Conservation (phyloP, 2,797 vertebrate species). For the Taeniopygia guttata region DNA sequence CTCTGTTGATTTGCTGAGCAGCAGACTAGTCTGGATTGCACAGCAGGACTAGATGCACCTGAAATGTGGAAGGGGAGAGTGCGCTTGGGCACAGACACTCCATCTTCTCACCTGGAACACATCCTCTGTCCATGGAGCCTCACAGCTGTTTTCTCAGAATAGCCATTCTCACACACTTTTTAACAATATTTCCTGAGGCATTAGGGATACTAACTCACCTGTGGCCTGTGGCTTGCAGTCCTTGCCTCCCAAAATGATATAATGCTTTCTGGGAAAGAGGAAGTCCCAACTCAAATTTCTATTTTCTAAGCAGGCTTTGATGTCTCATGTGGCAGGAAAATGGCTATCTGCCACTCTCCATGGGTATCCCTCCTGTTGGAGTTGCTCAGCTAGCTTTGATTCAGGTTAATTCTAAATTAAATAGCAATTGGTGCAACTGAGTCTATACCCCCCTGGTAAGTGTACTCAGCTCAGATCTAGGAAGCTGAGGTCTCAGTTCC, state of each 20-base stretch:
- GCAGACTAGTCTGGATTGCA: background rate
- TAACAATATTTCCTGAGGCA: background rate
- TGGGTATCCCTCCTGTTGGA: background rate
- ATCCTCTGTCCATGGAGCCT: background rate
- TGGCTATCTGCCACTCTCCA: background rate
- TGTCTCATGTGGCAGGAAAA: background rate
- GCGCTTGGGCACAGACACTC: background rate
- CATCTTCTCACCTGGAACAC: background rate
- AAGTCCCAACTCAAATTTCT: background rate
- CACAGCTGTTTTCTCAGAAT: background rate
- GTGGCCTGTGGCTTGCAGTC: background rate
- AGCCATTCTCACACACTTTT: background rate
- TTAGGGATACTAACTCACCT: background rate
- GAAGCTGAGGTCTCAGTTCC: conserved; percentile 7
- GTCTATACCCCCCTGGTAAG: background rate
- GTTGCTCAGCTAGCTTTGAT: fast-evolving
- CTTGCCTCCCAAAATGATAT: background rate
- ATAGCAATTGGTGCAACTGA: conserved; percentile 4
- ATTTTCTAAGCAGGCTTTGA: background rate
- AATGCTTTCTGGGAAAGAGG: background rate
- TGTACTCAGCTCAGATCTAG: background rate
- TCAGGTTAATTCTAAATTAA: background rate
- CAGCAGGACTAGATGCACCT: background rate
- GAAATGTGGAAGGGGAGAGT: background rate
- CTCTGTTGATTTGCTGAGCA: background rate